Base-by-base conservation (phyloP, 2,888 invertebrate genomes). In the Napeogenes sylphis region DNA sequence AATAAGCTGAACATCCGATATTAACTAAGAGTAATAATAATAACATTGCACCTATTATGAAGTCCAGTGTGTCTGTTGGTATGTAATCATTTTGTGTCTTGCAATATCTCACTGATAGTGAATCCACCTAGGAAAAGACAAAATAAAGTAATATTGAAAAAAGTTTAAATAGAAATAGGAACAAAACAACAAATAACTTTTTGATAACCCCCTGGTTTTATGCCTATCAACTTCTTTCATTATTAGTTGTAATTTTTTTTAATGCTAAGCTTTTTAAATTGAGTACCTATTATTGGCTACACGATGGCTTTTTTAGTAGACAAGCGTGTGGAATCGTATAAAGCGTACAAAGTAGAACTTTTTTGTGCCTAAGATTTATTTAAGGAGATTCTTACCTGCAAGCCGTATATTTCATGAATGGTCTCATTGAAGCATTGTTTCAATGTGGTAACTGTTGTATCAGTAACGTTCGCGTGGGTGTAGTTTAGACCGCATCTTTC, bases 31-130 rank as follows among this genome's bases (percentile, higher is more conserved):
- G 62, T 0, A 90, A 59, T 0, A 74, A 45, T 1, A 90, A 61
- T 0, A 90, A 59, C 2, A 90, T 62, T 0, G 76, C 77, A 2
- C 89, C 90, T 4, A 90, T 73, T 2, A 80, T 67, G 60, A 80
- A 87, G 67, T 90, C 90, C 67, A 88, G 55, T 0, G 71, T 70
- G 63, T 90, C 90, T 2, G 76, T 73, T 2, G 86, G 84, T 1
- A 78, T 47, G 33, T 76, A 76, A 70, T 89, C 88, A 12, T 77
- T 73, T 69, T 85, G 78, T 0, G 87, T 89, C 74, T 90, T 90
- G 74, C 90, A 90, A 71, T 90, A 90, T 4, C 90, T 80, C 0
- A 90, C 85, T 51, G 87, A 81, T 56, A 90, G 65, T 0, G 73
- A 71, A 12, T 85, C 83, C 65, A 90, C 82, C 90, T 90, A 70